Percentiles rank a stretch among this genome's conserved stretches.
Conservation (phyloP, 1,140 invertebrate genomes). For the Goniozus legneri region DNA sequence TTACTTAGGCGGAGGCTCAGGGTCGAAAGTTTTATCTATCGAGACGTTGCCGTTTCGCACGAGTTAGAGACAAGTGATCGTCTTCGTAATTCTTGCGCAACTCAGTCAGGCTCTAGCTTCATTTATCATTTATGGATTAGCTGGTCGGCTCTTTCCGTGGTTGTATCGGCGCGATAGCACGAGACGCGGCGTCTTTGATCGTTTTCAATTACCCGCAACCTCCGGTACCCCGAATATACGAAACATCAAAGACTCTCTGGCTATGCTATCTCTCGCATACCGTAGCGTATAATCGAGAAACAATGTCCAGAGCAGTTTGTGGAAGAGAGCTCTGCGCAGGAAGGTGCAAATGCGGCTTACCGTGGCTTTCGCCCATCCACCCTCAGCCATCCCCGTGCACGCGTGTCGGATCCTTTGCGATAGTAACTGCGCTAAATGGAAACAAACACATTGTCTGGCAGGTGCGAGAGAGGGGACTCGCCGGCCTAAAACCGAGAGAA, state of each 20-base stretch:
- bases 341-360: slow-evolving; percentile 20
- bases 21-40: too few species aligned
- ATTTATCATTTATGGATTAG: neutral
- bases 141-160: neutral
- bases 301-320: slow-evolving; percentile 17
- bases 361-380: slow-evolving; percentile 15
- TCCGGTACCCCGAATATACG: too few species aligned
- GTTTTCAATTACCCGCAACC: neutral
- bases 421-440: slow-evolving; percentile 20
- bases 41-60: too few species aligned
- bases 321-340: slow-evolving; percentile 5
- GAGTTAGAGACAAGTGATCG: too few species aligned
- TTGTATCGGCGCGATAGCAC: neutral
- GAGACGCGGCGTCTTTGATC: neutral
- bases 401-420: slow-evolving; percentile 14
- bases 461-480: neutral
- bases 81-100: too few species aligned
- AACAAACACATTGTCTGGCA: slow-evolving; percentile 18
- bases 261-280: neutral
- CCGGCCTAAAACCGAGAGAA: too few species aligned
- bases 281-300: slow-evolving; percentile 10
- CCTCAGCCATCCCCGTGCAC: too few species aligned
- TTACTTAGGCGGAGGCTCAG: too few species aligned
- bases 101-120: neutral
- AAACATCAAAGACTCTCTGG: neutral